A percentile compares a stretch with the other conserved stretches of the same genome.
Evolutionary conservation across 2,888 invertebrate species (phyloP).

Genomic region (Cremastinae sp.): DNA sequence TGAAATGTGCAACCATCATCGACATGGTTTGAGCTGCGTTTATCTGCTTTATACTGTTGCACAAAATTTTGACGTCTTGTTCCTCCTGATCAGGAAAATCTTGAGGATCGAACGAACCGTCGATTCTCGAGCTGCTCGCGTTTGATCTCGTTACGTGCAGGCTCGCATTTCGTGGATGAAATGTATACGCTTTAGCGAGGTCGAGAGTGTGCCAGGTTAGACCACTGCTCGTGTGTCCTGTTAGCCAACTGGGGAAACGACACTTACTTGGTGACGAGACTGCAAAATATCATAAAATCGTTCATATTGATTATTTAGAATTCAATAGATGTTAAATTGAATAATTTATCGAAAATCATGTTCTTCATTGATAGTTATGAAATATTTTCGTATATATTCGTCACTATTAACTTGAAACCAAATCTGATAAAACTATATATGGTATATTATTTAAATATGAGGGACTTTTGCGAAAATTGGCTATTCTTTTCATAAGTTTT

Average conservation of each 20-base stretch:
- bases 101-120: constrained; percentile 71
- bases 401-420: too few species aligned
- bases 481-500: too few species aligned
- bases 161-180: constrained; percentile 91
- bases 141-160: constrained; percentile 84
- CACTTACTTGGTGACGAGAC: constrained; percentile 89
- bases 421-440: too few species aligned
- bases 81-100: constrained; percentile 77
- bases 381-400: too few species aligned
- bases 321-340: too few species aligned
- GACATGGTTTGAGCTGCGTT: constrained; percentile 81
- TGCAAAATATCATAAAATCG: constrained; percentile 81
- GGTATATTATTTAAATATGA: too few species aligned
- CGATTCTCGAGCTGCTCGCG: constrained; percentile 73
- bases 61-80: constrained; percentile 77
- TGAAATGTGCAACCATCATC: constrained; percentile 87
- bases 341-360: too few species aligned
- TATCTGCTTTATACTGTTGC: constrained; percentile 76
- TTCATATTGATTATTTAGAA: too few species aligned
- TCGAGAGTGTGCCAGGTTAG: constrained; percentile 92
- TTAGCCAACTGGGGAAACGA: constrained; percentile 93
- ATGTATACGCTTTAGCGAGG: constrained; percentile 91
- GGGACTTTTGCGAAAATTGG: too few species aligned
- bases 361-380: too few species aligned
- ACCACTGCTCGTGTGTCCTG: constrained; percentile 83